Conservation (phyloP, 2,113 vertebrate genomes). For the Heterotis niloticus region DNA sequence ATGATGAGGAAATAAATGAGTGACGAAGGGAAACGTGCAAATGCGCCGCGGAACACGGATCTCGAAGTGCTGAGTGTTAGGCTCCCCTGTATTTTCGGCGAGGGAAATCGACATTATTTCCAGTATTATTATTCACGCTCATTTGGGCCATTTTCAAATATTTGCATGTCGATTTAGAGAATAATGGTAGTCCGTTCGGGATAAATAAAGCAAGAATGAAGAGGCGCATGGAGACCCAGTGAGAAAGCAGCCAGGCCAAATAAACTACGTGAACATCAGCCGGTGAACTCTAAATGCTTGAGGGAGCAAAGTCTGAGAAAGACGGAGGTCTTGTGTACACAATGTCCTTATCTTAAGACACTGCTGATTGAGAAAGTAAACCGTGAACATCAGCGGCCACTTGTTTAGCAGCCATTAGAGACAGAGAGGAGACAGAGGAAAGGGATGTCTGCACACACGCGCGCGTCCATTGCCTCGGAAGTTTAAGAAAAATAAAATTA, state of each 20-base stretch:
- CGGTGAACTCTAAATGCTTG: not conserved
- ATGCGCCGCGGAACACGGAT: too few species aligned
- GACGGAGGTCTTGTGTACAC: not conserved
- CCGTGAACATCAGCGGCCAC: not conserved
- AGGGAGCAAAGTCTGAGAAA: not conserved
- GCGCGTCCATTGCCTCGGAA: not conserved
- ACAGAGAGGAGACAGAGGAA: not conserved
- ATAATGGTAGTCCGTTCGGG: not conserved
- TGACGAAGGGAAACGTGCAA: too few species aligned
- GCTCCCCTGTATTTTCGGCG: too few species aligned
- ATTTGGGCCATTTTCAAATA: not conserved
- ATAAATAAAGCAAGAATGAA: not conserved
- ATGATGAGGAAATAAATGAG: too few species aligned
- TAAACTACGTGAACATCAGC: too few species aligned
- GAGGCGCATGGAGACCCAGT: not conserved
- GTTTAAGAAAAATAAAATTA: not conserved
- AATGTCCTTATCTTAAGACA: not conserved
- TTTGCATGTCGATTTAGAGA: constrained; percentile 5
- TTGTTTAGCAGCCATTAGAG: not conserved
- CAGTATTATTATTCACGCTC: not conserved
- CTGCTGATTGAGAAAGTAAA: not conserved
- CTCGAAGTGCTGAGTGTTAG: too few species aligned
- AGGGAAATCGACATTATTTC: too few species aligned
- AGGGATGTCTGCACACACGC: not conserved
- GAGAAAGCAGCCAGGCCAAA: not conserved